Percentiles rank a stretch among this genome's conserved stretches.
These are phyloP conservation scores for Dynastes maya DNA, from an alignment of 2,888 invertebrate genomes.

Conservation along the genomic window DNA sequence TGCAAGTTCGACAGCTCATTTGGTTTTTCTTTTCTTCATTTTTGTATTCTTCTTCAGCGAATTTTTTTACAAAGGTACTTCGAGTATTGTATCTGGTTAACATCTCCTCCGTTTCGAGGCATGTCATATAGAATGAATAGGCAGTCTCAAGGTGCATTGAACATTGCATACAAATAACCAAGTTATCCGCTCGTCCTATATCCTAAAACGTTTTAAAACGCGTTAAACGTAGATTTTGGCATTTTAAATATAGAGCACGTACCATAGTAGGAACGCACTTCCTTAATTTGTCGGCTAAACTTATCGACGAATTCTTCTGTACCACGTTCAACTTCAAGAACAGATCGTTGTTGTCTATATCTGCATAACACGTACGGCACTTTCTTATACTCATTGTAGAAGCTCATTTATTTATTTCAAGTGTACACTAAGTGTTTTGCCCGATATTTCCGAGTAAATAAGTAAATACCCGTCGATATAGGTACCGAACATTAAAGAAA, in stretches of 20 bases:
- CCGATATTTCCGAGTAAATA: no score
- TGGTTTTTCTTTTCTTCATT: slow-evolving; percentile 6
- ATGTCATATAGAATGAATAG: slow-evolving; percentile 29
- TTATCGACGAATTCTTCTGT: slow-evolving; percentile 29
- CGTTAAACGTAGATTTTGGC: not conserved
- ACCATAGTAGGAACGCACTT: slow-evolving; percentile 40
- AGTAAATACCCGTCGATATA: no score
- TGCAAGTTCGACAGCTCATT: slow-evolving; percentile 28
- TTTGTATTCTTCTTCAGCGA: not conserved
- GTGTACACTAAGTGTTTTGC: not conserved
- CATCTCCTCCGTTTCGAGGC: slow-evolving; percentile 33
- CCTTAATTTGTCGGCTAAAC: slow-evolving; percentile 27
- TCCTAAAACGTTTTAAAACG: slow-evolving; percentile 31
- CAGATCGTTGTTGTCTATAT: slow-evolving; percentile 29
- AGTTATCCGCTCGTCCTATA: slow-evolving; percentile 9
- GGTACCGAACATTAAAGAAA: no score
- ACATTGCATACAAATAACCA: slow-evolving; percentile 39
- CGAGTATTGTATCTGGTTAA: not conserved
- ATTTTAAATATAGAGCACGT: not conserved
- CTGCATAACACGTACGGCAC: slow-evolving; percentile 34
- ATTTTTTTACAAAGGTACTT: not conserved
- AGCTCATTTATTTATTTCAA: not conserved
- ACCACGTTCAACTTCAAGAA: slow-evolving; percentile 17
- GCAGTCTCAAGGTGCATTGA: slow-evolving; percentile 41
- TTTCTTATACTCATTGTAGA: slow-evolving; percentile 34